phyloP scores from a whole-genome alignment of 2,888 invertebrate species.

The Teleiodes luculella region DNA sequence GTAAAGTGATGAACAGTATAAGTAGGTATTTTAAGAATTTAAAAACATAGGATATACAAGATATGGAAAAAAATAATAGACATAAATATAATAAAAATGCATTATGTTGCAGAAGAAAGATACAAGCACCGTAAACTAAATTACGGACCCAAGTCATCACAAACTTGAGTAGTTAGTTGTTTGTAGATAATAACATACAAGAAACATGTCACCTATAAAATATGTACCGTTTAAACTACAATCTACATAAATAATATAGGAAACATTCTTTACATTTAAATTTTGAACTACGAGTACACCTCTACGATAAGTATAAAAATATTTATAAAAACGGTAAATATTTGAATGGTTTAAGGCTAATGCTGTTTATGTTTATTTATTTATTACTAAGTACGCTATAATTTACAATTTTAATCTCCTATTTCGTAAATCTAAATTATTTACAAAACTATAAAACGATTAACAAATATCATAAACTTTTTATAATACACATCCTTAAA shows the following conservation, averaged over 20 bases:
- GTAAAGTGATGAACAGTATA: constrained; percentile 15
- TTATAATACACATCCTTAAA: constrained; percentile 30
- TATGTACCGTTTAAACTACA: not conserved
- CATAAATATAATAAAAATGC: constrained; percentile 3
- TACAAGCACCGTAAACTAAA: constrained; percentile 35
- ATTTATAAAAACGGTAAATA: not conserved
- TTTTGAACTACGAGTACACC: constrained; percentile 15
- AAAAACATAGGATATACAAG: constrained; percentile 20
- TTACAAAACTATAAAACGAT: constrained; percentile 49
- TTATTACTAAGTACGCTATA: not conserved
- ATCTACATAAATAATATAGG: constrained; percentile 10
- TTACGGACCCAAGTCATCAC: constrained; percentile 42
- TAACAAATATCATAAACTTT: constrained; percentile 35
- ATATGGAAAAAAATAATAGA: constrained; percentile 22
- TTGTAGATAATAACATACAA: not conserved
- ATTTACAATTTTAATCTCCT: not conserved
- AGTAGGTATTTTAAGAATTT: constrained; percentile 15
- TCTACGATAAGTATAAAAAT: not conserved
- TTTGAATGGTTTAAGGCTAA: not conserved
- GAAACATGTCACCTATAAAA: not conserved
- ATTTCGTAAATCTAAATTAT: constrained; percentile 34
- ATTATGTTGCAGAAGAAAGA: constrained; percentile 25
- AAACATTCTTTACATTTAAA: constrained; percentile 2
- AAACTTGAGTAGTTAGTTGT: constrained; percentile 33
- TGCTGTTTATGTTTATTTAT: not conserved